These are phyloP conservation scores for Palythoa grandiflora DNA, from an alignment of 92 coral and sea anemone species.

Conservation along the genomic window DNA sequence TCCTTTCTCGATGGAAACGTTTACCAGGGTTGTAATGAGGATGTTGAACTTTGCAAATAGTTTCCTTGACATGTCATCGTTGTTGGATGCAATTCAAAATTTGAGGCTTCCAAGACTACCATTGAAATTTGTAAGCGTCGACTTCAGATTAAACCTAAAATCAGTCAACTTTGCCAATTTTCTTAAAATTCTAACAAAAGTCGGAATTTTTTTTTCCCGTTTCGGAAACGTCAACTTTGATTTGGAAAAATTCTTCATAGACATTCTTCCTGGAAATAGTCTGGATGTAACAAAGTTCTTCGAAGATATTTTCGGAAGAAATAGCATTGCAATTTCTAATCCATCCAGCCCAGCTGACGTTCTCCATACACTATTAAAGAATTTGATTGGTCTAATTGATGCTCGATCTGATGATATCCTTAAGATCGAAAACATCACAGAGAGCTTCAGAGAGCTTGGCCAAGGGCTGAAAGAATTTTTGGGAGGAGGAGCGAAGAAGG, in stretches of 20 bases:
- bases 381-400: conserved; percentile 64
- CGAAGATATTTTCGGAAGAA: conserved; percentile 51
- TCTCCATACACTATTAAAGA: conserved; percentile 70
- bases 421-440: conserved; percentile 83
- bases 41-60: conserved; percentile 78
- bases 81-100: conserved; percentile 70
- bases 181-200: conserved; percentile 58
- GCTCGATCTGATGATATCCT: conserved; percentile 70
- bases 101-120: conserved; percentile 71
- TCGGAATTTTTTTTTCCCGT: conserved; percentile 72
- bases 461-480: conserved; percentile 73
- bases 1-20: conserved; percentile 82
- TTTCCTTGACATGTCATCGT: conserved; percentile 78
- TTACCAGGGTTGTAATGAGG: conserved; percentile 62
- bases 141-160: conserved; percentile 70
- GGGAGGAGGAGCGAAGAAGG: conserved; percentile 62
- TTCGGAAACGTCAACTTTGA: conserved; percentile 74
- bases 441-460: conserved; percentile 85
- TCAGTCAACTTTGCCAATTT: conserved; percentile 68
- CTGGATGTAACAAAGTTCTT: conserved; percentile 65
- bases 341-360: conserved; percentile 68
- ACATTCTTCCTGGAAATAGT: conserved; percentile 76
- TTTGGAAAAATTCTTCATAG: conserved; percentile 77
- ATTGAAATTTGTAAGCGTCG: conserved; percentile 65
- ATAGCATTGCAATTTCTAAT: conserved; percentile 19